Evolutionary conservation across 2,888 invertebrate species (phyloP).

Genomic region (Coelinius sp.): DNA sequence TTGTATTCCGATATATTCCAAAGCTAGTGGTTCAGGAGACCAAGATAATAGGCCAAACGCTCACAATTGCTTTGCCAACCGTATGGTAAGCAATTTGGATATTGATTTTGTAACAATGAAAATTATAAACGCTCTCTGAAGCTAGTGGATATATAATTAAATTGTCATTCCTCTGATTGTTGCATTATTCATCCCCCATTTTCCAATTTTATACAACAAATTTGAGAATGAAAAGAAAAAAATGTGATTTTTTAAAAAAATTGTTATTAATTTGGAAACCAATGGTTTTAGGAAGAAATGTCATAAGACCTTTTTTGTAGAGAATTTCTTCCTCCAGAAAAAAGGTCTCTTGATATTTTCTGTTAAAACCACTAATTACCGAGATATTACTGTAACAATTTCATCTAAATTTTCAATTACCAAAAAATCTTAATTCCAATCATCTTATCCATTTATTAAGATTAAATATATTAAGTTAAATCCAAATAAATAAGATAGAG

Average conservation of each 20-base stretch:
- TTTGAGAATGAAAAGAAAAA: too few species aligned
- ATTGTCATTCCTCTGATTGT: not conserved
- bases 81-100: slow-evolving; percentile 22
- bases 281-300: too few species aligned
- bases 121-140: slow-evolving; percentile 4
- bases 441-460: not conserved
- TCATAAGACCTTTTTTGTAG: too few species aligned
- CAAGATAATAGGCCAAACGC: slow-evolving; percentile 19
- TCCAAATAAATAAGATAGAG: slow-evolving; percentile 2
- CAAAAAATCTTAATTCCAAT: not conserved
- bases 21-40: slow-evolving; percentile 20
- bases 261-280: too few species aligned
- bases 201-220: too few species aligned
- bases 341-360: too few species aligned
- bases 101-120: slow-evolving; percentile 18
- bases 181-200: not conserved
- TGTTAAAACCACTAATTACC: too few species aligned
- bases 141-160: slow-evolving; percentile 1
- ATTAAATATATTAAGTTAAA: slow-evolving; percentile 15
- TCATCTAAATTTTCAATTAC: not conserved
- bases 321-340: too few species aligned
- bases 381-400: too few species aligned
- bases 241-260: too few species aligned
- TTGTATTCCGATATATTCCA: slow-evolving; percentile 15
- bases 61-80: slow-evolving; percentile 12